Base-by-base conservation (phyloP, 2,888 invertebrate species). In the Lasioglossum figueresi region DNA sequence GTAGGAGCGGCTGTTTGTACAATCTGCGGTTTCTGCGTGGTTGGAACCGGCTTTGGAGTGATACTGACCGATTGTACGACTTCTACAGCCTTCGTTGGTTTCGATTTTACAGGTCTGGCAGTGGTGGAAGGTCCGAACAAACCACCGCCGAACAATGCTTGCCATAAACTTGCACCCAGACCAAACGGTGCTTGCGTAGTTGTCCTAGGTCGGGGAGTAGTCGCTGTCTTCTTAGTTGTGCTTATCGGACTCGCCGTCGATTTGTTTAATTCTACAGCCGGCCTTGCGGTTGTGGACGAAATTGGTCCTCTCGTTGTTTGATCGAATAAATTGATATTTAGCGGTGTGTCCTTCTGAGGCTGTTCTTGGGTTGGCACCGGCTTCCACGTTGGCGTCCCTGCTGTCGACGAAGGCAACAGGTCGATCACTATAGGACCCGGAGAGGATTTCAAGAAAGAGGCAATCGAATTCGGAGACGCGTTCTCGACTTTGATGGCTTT, bases 21-120 rank as follows among this genome's bases (percentile, higher is more conserved):
- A 0, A 37, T 71, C 5, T 66, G 72, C 2, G 89, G 85, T 84
- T 77, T 91, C 8, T 80, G 95, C 6, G 95, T 95, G 8, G 95
- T 95, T 90, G 88, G 88, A 23, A 91, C 81, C 40, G 96, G 95
- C 83, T 96, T 92, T 68, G 95, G 93, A 63, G 95, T 96, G 8
- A 90, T 92, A n/a, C 85, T 85, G 16, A 92, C 79, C 1, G 90
- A 88, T 82, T 82, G 91, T 37, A 83, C 82, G 2, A 89, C 2
- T 31, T 63, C 63, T 6, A 31, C 85, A 77, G 80, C 86, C 45
- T 91, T 91, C 14, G 89, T 76, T 16, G 88, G 83, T 82, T 93
- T 96, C 95, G 83, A 91, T 95, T 95, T 80, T 78, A 91, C 90
- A 85, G 90, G 89, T 76, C 78, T 87, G 1, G 43, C 43, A 27